These are phyloP conservation scores for Chaetorhynchus papuensis DNA, from an alignment of 2,113 vertebrate genomes.

Conservation along the genomic window DNA sequence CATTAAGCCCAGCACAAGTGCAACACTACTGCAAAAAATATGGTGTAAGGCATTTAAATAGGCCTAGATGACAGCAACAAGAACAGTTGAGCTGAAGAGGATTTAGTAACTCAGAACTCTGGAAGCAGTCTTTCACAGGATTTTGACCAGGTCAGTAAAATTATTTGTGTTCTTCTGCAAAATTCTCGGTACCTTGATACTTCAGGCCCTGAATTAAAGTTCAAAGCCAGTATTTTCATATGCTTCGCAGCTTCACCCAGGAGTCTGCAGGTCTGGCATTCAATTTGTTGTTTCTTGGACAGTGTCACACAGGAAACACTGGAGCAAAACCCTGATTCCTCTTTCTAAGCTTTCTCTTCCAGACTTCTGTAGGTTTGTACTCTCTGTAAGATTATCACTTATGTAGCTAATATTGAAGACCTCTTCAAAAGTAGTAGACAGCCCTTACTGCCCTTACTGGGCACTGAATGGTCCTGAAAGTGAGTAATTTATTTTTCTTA, in stretches of 20 bases:
- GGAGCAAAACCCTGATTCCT: neutral
- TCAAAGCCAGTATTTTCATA: neutral
- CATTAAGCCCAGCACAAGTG: fast-evolving
- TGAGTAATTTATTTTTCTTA: neutral
- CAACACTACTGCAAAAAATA: neutral
- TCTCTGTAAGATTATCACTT: neutral
- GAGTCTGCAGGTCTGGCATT: neutral
- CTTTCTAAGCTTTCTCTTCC: neutral
- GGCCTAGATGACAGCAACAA: neutral
- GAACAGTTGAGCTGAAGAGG: neutral
- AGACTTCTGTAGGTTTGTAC: neutral
- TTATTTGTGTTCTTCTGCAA: neutral
- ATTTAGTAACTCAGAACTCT: neutral
- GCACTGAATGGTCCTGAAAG: neutral
- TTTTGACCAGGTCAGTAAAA: neutral
- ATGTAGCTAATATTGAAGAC: neutral
- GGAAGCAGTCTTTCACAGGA: neutral
- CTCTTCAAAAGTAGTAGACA: neutral
- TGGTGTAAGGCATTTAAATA: neutral
- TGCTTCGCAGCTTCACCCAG: neutral
- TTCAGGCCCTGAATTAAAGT: neutral
- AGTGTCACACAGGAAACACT: neutral
- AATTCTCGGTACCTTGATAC: neutral
- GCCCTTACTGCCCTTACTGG: neutral
- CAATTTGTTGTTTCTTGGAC: neutral